Base-by-base conservation (phyloP, 1,140 invertebrate genomes). In the Mesaphorura yosii region DNA sequence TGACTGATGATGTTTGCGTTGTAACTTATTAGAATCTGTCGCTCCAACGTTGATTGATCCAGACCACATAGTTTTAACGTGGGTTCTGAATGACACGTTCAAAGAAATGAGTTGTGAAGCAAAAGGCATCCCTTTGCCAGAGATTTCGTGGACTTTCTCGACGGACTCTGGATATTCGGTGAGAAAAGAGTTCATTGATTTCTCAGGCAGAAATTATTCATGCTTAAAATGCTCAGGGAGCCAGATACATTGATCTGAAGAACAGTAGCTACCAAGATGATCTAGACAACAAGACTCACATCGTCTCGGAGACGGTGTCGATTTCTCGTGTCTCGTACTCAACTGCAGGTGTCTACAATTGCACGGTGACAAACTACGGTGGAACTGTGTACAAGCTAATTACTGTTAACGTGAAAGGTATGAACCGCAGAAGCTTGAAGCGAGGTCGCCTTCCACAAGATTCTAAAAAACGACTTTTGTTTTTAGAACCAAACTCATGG, bases 401-500 rank as follows among this genome's bases (percentile, higher is more conserved):
- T 31, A 27, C 31, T 10, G 23, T 48, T 15, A 14, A 20, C 12
- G 46, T 48, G 10, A 26, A 29, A 31, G 46, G 46, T 48, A 7
- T 10, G 3, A n/a, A n/a, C n/a, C n/a, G n/a, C n/a, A n/a, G n/a
- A n/a, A 4, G 28, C 31, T 48, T 20, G 7, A 15, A 15, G 12
- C 12, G 15, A 27, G 12, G 15, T 48, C 37, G 14, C 20, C 19
- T 27, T 34, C 22, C 5, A 15, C 3, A 34, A 20, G 29, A 3
- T 3, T 46, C 17, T 7, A 41, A 6, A 41, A 7, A 12, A 20
- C 7, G n/a, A 17, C 6, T 20, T 7, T 12, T 41, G 12, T 34
- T 48, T 37, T 31, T 48, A 48, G 46, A 29, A 15, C 46, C 46
- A 6, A 4, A 27, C 6, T 48, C 46, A 15, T 48, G 46, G 46